Conservation (phyloP, 1,140 invertebrate species). For the Microplitis mediator region DNA sequence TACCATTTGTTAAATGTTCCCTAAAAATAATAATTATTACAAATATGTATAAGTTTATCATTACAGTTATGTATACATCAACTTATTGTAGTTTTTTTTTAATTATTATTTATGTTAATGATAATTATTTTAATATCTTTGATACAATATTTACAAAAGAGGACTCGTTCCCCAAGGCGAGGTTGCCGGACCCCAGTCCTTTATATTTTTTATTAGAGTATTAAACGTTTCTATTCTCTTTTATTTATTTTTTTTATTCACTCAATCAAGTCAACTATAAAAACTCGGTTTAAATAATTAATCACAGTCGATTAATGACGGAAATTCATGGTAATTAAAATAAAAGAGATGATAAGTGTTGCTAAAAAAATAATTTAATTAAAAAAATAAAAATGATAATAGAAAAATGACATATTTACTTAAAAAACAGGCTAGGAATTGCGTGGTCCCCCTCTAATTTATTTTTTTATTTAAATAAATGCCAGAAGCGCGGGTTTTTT, state of each 20-base stretch:
- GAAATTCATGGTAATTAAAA: too few species aligned
- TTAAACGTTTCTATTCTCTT: not conserved
- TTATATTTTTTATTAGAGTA: not conserved
- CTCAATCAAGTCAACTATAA: not conserved
- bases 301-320: too few species aligned
- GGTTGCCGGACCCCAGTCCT: slow-evolving; percentile 1
- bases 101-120: not conserved
- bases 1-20: not conserved
- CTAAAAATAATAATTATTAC: not conserved
- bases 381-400: too few species aligned
- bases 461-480: not conserved
- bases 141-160: slow-evolving; percentile 28
- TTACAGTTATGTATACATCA: slow-evolving; percentile 13
- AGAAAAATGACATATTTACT: not conserved
- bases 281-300: too few species aligned
- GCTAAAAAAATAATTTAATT: too few species aligned
- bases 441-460: not conserved
- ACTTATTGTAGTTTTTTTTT: not conserved
- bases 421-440: slow-evolving; percentile 1
- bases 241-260: not conserved
- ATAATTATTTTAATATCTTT: not conserved
- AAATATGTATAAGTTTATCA: slow-evolving; percentile 14
- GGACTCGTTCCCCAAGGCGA: slow-evolving; percentile 6
- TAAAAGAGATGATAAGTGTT: too few species aligned
- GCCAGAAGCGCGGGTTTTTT: not conserved